Percentiles rank a stretch among this genome's conserved stretches.
phyloP scores from a whole-genome alignment of 2,113 vertebrate species.

The Parotia lawesii region DNA sequence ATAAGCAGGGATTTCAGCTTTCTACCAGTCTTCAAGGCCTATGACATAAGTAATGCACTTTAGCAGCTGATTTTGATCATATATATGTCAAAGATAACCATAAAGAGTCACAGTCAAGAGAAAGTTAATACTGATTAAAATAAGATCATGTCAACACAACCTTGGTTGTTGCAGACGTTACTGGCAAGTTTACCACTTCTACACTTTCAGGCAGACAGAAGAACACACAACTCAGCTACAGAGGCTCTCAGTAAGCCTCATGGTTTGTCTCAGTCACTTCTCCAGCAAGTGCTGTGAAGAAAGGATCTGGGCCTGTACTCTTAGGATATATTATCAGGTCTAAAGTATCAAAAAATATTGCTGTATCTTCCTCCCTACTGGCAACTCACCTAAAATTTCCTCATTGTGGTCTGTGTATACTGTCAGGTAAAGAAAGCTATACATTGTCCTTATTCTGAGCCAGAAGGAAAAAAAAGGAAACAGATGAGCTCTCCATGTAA shows the following conservation, averaged over 20 bases:
- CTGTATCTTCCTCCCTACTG: background rate
- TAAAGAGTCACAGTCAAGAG: background rate
- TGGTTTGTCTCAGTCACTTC: background rate
- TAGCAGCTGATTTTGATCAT: background rate
- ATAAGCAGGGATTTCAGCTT: background rate
- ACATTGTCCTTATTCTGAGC: background rate
- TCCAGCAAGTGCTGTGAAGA: background rate
- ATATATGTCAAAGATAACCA: background rate
- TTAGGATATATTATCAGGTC: background rate
- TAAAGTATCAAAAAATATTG: background rate
- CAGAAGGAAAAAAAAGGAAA: background rate
- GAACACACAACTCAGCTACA: background rate
- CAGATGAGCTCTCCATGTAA: background rate
- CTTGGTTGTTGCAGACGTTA: background rate
- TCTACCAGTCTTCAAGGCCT: background rate
- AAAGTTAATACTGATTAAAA: background rate
- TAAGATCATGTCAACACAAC: background rate
- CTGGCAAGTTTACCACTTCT: background rate
- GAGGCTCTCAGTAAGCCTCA: background rate
- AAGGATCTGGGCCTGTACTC: background rate
- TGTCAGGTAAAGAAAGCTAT: background rate
- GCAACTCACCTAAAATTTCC: background rate
- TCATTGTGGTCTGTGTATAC: background rate
- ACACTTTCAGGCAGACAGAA: background rate
- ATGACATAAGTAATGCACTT: background rate